Conservation (phyloP, 2,113 vertebrate species). For the Campylomormyrus numenius region DNA sequence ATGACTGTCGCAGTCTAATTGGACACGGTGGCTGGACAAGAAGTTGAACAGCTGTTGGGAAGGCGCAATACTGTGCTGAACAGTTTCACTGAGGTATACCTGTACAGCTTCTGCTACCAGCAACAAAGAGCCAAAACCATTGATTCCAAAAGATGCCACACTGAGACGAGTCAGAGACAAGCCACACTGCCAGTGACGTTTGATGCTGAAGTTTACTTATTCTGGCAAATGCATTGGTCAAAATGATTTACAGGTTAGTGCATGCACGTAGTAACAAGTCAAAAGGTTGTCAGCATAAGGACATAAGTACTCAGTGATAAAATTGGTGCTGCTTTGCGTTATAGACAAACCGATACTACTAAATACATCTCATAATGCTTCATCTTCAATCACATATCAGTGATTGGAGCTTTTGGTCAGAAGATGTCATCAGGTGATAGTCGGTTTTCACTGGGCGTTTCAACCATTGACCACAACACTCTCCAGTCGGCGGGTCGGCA, state of each 20-base stretch:
- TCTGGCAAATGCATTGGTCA: background rate
- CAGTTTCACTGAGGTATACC: background rate
- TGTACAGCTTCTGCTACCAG: background rate
- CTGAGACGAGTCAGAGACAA: background rate
- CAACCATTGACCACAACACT: too few species aligned
- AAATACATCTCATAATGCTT: too few species aligned
- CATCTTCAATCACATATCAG: too few species aligned
- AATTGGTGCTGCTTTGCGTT: background rate
- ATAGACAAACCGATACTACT: background rate
- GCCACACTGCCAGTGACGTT: background rate
- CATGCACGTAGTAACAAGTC: background rate
- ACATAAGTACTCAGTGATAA: background rate
- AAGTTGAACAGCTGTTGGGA: background rate
- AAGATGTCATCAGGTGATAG: too few species aligned
- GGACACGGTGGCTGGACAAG: conserved; percentile 9
- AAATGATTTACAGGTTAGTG: background rate
- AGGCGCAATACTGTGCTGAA: background rate
- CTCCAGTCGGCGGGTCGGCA: too few species aligned
- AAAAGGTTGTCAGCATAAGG: background rate
- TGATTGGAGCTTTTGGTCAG: too few species aligned
- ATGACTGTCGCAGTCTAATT: background rate
- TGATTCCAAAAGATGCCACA: background rate
- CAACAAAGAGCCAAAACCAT: background rate
- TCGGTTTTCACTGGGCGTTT: too few species aligned
- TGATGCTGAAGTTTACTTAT: background rate